These are phyloP conservation scores for Phycodurus eques DNA, from an alignment of 2,113 vertebrate genomes.

Conservation along the genomic window DNA sequence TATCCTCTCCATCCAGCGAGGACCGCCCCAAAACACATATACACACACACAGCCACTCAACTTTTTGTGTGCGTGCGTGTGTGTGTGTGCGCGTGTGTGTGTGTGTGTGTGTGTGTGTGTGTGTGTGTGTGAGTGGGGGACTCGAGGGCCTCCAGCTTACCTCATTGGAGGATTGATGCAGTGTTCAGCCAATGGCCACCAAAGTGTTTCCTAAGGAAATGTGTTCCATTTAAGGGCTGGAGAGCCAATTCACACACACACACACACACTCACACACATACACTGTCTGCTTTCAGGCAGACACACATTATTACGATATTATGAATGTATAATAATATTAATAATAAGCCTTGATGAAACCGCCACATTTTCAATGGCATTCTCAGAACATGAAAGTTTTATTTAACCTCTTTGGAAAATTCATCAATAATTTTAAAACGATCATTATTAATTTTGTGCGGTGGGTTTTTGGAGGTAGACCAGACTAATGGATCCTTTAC, in stretches of 20 bases:
- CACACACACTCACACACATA: not conserved
- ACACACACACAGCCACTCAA: conserved; percentile 22
- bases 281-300: conserved; percentile 9
- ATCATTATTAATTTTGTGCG: too few species aligned
- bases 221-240: conserved; percentile 64
- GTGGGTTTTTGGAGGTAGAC: not conserved
- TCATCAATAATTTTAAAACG: not conserved
- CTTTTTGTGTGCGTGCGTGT: not conserved
- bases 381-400: conserved; percentile 20
- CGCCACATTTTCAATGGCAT: conserved; percentile 30
- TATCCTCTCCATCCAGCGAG: conserved; percentile 46
- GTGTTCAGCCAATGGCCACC: conserved; percentile 75
- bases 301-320: conserved; percentile 45
- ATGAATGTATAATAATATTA: conserved; percentile 66
- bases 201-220: conserved; percentile 80
- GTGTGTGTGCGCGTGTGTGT: too few species aligned
- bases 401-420: conserved; percentile 23
- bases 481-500: not conserved
- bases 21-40: conserved; percentile 41
- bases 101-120: too few species aligned
- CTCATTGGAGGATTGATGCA: conserved; percentile 59
- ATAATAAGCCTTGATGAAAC: conserved; percentile 53
- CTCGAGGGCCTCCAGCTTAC: conserved; percentile 52
- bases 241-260: conserved; percentile 29
- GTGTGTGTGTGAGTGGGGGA: conserved; percentile 33